Conservation (phyloP, 2,113 vertebrate genomes). For the Tamias sibiricus region DNA sequence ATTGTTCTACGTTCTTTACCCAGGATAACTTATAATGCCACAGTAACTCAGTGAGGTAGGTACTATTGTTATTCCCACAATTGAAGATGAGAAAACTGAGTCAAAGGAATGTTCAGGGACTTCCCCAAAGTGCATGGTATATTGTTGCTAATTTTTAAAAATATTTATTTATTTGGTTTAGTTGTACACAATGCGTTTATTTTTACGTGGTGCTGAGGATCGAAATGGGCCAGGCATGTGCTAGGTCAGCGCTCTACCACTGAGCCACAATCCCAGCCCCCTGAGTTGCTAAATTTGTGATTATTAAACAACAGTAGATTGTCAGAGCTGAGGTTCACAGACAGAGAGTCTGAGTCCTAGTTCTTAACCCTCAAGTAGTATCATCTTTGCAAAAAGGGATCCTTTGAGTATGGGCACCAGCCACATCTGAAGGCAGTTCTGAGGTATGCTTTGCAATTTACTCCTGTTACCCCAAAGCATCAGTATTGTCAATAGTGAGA, state of each 20-base stretch:
- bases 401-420: background rate
- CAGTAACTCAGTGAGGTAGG: background rate
- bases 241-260: no score
- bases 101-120: background rate
- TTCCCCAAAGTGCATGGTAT: no score
- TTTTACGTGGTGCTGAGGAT: no score
- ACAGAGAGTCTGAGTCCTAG: background rate
- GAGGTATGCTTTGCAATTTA: background rate
- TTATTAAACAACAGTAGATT: no score
- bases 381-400: background rate
- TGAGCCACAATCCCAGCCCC: no score
- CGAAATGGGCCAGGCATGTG: no score
- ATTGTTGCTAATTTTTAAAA: no score
- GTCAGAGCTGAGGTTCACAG: background rate
- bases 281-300: no score
- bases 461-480: background rate
- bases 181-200: no score
- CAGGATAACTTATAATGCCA: background rate
- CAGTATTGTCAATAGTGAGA: background rate
- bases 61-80: background rate
- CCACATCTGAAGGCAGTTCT: background rate
- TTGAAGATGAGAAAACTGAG: background rate
- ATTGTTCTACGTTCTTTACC: background rate
- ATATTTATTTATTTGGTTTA: no score
- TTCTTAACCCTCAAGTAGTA: background rate